Conservation (phyloP, 1,140 invertebrate species). For the Aphidius gifuensis region DNA sequence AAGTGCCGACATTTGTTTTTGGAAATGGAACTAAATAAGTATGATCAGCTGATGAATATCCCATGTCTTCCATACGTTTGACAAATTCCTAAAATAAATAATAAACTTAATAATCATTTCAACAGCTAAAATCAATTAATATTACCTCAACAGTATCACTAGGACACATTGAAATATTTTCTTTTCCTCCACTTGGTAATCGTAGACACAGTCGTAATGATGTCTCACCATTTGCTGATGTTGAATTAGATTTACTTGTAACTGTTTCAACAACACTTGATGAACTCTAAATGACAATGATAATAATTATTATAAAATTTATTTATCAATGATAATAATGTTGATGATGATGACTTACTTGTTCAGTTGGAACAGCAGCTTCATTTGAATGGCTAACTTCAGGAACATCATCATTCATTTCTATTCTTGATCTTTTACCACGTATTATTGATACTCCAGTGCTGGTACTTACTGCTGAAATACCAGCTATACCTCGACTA, state of each 20-base stretch:
- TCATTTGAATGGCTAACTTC: conserved; percentile 20
- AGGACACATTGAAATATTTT: conserved; percentile 46
- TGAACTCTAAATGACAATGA: background rate
- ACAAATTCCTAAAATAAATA: conserved; percentile 42
- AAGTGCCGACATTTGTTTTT: conserved; percentile 46
- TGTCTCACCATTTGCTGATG: conserved; percentile 33
- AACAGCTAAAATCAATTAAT: background rate
- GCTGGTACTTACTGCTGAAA: conserved; percentile 7
- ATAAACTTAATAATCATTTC: background rate
- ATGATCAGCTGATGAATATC: conserved; percentile 43
- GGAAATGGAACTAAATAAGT: conserved; percentile 50
- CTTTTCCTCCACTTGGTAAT: conserved; percentile 48
- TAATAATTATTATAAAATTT: background rate
- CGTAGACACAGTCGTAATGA: conserved; percentile 47
- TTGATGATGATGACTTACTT: background rate
- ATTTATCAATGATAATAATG: background rate
- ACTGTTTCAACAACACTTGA: too few relatives aligned
- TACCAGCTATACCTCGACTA: conserved; percentile 13
- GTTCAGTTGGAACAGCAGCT: conserved; percentile 16
- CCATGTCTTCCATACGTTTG: conserved; percentile 49
- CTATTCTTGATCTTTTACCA: conserved; percentile 45
- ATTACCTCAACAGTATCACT: conserved; percentile 47
- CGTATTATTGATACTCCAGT: conserved; percentile 16
- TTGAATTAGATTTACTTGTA: too few relatives aligned
- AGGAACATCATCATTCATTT: conserved; percentile 37